Evolutionary conservation across 2,797 vertebrate genomes (phyloP).

Genomic region (Cossypha dichroa): DNA sequence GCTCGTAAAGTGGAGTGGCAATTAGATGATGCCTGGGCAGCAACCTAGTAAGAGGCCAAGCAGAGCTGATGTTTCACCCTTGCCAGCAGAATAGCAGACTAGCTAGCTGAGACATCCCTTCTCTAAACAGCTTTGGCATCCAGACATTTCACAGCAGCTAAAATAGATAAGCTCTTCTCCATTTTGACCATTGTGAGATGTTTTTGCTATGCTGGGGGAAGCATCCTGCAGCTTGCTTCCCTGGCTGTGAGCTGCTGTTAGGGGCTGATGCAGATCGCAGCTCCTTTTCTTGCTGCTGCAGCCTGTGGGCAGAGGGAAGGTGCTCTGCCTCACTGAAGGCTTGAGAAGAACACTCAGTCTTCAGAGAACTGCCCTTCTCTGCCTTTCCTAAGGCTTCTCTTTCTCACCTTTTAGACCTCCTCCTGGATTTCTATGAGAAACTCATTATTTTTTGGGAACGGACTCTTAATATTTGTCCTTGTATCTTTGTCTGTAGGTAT

Average conservation of each 20-base stretch:
- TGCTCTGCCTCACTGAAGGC: not conserved
- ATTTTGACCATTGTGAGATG: not conserved
- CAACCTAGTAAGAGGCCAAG: not conserved
- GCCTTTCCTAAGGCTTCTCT: not conserved
- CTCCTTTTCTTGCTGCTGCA: not conserved
- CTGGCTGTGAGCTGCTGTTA: not conserved
- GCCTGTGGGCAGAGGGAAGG: not conserved
- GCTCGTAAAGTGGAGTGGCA: conserved; percentile 12
- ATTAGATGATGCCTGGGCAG: conserved; percentile 24
- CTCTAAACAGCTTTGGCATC: not conserved
- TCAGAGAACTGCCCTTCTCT: not conserved
- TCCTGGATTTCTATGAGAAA: not conserved
- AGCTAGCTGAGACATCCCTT: not conserved
- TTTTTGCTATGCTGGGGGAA: not conserved
- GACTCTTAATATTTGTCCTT: not conserved
- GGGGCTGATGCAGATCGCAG: not conserved
- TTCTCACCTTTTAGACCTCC: not conserved
- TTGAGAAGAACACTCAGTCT: not conserved
- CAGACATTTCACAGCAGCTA: conserved; percentile 25
- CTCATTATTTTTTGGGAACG: not conserved
- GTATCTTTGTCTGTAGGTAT: not conserved
- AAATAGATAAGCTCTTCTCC: not conserved
- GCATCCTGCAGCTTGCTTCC: not conserved
- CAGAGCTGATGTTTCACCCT: conserved; percentile 21
- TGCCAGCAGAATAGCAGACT: not conserved